These are phyloP conservation scores for Minunthozetes semirufus DNA, from an alignment of 2,888 invertebrate genomes.

Conservation along the genomic window DNA sequence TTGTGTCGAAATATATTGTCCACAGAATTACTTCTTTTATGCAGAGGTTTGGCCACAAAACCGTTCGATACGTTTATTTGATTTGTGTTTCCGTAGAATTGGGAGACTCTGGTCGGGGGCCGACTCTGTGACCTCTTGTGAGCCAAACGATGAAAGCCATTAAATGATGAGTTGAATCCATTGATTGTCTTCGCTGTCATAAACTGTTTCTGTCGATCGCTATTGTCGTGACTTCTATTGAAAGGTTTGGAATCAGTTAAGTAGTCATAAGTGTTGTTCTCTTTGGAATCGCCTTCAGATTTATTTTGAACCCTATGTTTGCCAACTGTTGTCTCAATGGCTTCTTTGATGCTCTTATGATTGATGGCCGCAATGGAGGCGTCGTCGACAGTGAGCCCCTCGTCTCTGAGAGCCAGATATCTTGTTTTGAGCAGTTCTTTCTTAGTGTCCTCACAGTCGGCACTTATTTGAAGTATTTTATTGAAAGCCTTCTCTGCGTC, in stretches of 20 bases:
- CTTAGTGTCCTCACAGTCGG: conserved; percentile 14
- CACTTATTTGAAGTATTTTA: neutral
- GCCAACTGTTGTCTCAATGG: neutral
- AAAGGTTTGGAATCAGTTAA: neutral
- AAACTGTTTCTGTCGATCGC: neutral
- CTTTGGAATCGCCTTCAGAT: neutral
- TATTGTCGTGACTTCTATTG: neutral
- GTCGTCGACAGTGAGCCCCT: conserved; percentile 11
- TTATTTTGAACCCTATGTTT: neutral
- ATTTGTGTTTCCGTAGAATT: neutral
- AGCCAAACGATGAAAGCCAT: neutral
- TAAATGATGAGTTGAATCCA: neutral
- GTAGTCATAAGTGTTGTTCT: neutral
- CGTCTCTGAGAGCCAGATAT: conserved; percentile 11
- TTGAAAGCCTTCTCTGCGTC: conserved; percentile 28
- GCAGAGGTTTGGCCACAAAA: neutral
- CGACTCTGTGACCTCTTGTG: conserved; percentile 2
- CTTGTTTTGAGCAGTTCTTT: conserved; percentile 12
- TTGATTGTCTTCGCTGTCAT: neutral
- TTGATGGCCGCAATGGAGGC: conserved; percentile 13
- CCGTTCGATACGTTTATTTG: neutral
- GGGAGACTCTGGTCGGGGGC: neutral
- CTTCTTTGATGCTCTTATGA: conserved; percentile 1
- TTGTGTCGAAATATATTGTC: neutral
- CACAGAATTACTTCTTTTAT: conserved; percentile 8